A percentile compares a stretch with the other conserved stretches of the same genome.
phyloP scores from a whole-genome alignment of 2,888 invertebrate species.

The Eristalis intricaria region DNA sequence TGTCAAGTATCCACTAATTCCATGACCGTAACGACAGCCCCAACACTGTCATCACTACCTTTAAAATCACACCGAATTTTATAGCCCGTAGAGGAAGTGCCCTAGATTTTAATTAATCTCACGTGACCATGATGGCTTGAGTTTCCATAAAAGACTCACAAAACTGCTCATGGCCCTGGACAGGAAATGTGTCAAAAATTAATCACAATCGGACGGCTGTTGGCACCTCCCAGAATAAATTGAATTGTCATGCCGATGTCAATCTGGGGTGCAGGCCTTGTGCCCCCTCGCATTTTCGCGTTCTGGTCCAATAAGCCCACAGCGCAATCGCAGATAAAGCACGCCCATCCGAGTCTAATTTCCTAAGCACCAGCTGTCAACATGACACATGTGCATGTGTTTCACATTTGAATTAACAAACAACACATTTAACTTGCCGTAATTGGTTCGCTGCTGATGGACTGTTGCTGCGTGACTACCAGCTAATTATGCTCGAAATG shows the following conservation, averaged over 20 bases:
- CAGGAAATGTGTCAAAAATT: neutral
- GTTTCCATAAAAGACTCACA: neutral
- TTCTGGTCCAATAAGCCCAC: neutral
- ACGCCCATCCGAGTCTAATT: neutral
- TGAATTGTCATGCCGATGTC: neutral
- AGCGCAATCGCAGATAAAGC: neutral
- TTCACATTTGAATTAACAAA: neutral
- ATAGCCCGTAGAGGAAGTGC: neutral
- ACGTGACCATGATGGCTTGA: neutral
- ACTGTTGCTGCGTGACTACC: neutral
- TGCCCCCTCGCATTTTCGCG: neutral
- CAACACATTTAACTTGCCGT: neutral
- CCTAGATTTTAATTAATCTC: neutral
- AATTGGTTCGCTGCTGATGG: neutral
- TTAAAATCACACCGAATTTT: neutral
- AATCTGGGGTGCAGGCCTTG: neutral
- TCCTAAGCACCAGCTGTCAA: neutral
- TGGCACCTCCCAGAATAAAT: neutral
- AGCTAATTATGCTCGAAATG: neutral
- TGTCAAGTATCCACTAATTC: too few relatives aligned
- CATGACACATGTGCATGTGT: neutral
- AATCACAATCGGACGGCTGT: neutral
- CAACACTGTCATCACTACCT: neutral
- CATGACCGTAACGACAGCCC: neutral
- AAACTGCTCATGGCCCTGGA: neutral